Conservation (phyloP, 2,888 invertebrate genomes). For the Gisinianus flammeolus region DNA sequence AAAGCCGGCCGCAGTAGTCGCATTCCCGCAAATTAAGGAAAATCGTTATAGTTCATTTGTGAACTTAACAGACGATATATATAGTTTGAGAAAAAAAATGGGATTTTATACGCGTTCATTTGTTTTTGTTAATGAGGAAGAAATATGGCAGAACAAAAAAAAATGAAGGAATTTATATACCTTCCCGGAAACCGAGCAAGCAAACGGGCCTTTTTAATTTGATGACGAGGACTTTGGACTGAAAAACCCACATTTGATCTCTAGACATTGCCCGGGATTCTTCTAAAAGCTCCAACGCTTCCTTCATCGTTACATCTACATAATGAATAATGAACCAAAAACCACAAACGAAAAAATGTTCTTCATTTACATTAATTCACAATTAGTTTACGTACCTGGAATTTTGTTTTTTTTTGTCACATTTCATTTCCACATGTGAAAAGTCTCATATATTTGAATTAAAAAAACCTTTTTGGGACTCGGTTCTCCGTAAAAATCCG, state of each 20-base stretch:
- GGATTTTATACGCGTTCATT: no score
- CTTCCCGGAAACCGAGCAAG: constrained; percentile 10
- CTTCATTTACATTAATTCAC: neutral
- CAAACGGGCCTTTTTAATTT: constrained; percentile 17
- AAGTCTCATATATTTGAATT: neutral
- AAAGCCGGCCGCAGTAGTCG: no score
- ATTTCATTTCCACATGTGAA: neutral
- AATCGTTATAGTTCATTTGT: no score
- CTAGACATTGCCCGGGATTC: constrained; percentile 19
- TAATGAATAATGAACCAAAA: no score
- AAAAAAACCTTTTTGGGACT: neutral
- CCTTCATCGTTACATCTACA: neutral
- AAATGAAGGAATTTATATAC: neutral
- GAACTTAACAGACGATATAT: no score
- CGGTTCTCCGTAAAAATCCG: constrained; percentile 3
- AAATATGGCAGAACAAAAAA: neutral
- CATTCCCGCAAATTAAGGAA: no score
- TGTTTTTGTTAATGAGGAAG: no score
- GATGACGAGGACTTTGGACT: constrained; percentile 1
- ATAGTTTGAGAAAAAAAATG: no score
- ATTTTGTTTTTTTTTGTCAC: neutral
- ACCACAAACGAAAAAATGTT: neutral
- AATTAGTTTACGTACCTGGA: neutral
- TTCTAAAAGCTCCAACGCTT: neutral
- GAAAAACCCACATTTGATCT: constrained; percentile 11